phyloP scores from a whole-genome alignment of 1,140 invertebrate genomes.

The Diprion similis region DNA sequence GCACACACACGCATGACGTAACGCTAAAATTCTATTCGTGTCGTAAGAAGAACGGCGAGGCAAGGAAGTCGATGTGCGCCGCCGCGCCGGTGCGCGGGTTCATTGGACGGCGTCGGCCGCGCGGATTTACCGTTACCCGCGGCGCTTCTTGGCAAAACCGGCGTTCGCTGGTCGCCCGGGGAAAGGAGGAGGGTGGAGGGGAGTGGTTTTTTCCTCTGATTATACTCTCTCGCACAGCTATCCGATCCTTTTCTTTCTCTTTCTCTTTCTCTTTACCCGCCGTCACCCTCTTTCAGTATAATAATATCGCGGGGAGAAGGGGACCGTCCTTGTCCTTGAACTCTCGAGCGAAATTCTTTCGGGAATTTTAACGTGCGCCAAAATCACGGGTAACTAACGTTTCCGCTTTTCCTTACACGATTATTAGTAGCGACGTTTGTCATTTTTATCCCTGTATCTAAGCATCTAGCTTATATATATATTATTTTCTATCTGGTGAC shows the following conservation, averaged over 20 bases:
- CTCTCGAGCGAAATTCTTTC: background rate
- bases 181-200: background rate
- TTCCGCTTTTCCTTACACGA: too few relatives aligned
- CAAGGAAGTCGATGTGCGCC: background rate
- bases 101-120: constrained; percentile 3
- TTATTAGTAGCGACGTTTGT: too few relatives aligned
- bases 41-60: background rate
- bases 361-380: too few relatives aligned
- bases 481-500: too few relatives aligned
- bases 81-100: background rate
- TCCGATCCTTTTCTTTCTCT: background rate
- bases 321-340: constrained; percentile 6
- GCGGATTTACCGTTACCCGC: constrained; percentile 4
- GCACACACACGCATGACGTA: background rate
- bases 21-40: background rate
- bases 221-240: background rate
- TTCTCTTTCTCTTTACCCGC: too few relatives aligned
- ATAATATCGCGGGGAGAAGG: background rate
- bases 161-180: background rate
- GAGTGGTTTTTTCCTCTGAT: background rate
- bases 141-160: background rate
- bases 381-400: too few relatives aligned
- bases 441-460: too few relatives aligned
- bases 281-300: too few relatives aligned
- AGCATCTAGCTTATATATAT: too few relatives aligned